These are phyloP conservation scores for Pseudopleuronectes americanus DNA, from an alignment of 2,797 vertebrate species.

Conservation along the genomic window DNA sequence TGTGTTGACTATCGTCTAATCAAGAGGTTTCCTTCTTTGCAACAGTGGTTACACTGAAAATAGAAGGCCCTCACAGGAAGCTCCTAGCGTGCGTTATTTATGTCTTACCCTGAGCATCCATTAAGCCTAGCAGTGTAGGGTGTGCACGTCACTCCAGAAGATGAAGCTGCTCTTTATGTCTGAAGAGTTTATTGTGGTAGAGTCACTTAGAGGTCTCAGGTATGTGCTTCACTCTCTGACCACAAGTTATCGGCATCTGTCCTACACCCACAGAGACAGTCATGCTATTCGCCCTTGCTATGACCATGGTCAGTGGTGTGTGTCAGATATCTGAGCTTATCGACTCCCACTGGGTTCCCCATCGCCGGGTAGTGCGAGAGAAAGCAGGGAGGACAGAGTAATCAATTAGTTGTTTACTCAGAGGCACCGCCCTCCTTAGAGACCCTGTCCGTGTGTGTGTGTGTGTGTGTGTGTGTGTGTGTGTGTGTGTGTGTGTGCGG, in stretches of 20 bases:
- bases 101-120: neutral
- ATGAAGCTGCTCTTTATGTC: neutral
- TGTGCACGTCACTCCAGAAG: neutral
- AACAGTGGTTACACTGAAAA: too few relatives aligned
- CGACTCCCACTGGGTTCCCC: constrained; percentile 13
- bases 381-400: constrained; percentile 31
- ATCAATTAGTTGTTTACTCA: constrained; percentile 38
- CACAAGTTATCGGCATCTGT: neutral
- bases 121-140: neutral
- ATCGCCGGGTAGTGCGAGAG: neutral
- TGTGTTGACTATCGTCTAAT: too few relatives aligned
- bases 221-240: neutral
- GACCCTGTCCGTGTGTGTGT: neutral
- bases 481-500: too few relatives aligned
- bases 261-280: neutral
- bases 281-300: constrained; percentile 24
- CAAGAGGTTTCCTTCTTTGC: too few relatives aligned
- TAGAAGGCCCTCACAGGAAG: neutral
- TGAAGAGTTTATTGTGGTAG: neutral
- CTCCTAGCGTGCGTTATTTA: too few relatives aligned
- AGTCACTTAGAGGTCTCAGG: neutral
- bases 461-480: neutral
- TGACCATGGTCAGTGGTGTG: constrained; percentile 15
- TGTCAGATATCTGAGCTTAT: constrained; percentile 46
- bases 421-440: constrained; percentile 4